Evolutionary conservation across 2,888 invertebrate genomes (phyloP).

Genomic region (Hemithea aestivaria): DNA sequence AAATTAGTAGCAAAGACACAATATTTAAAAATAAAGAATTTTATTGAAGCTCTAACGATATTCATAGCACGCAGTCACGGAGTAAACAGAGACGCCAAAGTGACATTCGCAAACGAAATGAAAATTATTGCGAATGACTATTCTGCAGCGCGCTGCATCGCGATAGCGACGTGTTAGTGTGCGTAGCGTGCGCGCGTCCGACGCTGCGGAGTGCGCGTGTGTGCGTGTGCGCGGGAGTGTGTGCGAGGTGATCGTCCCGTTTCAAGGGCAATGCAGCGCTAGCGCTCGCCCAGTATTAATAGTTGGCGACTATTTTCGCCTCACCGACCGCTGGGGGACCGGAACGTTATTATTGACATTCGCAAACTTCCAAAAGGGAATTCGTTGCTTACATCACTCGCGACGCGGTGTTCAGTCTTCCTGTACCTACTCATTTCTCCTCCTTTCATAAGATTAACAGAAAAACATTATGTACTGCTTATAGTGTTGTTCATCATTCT

Average conservation of each 20-base stretch:
- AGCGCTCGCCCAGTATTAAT: constrained; percentile 73
- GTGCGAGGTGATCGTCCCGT: constrained; percentile 74
- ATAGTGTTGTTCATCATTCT: too few species aligned
- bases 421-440: neutral
- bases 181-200: constrained; percentile 39
- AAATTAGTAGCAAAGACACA: too few species aligned
- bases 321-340: constrained; percentile 64
- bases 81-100: constrained; percentile 49
- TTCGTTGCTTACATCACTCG: constrained; percentile 43
- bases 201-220: constrained; percentile 26
- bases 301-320: constrained; percentile 76
- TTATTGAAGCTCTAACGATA: constrained; percentile 28
- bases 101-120: constrained; percentile 68
- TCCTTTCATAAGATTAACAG: too few species aligned
- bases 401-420: constrained; percentile 2
- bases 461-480: too few species aligned
- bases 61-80: constrained; percentile 25
- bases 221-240: constrained; percentile 52
- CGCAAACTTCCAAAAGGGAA: constrained; percentile 63
- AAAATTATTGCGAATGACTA: constrained; percentile 55
- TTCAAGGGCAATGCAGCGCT: constrained; percentile 77
- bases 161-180: constrained; percentile 41
- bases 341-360: constrained; percentile 76
- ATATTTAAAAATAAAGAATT: too few species aligned
- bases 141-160: constrained; percentile 65